Evolutionary conservation across 2,888 invertebrate genomes (phyloP).

Genomic region (Globia sparganii): DNA sequence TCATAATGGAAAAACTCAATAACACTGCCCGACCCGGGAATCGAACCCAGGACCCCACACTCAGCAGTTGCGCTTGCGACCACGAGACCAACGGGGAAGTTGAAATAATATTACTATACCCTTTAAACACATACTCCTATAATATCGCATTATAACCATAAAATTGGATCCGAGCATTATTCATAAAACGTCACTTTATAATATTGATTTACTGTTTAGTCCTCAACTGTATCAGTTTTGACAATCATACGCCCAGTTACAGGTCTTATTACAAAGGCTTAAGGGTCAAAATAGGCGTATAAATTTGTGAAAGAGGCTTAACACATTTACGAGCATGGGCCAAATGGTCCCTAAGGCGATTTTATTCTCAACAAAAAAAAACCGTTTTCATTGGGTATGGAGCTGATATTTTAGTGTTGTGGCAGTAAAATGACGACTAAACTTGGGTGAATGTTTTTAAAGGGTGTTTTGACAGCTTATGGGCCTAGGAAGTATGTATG

Average conservation of each 20-base stretch:
- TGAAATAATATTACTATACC: neutral
- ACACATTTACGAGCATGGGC: constrained; percentile 62
- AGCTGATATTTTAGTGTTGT: constrained; percentile 55
- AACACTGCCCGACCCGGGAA: too few species aligned
- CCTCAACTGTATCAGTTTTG: constrained; percentile 41
- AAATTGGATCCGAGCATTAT: neutral
- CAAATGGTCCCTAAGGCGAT: constrained; percentile 69
- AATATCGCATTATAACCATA: neutral
- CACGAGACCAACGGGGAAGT: too few species aligned
- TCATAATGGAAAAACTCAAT: too few species aligned
- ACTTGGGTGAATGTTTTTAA: constrained; percentile 54
- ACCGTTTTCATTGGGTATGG: constrained; percentile 61
- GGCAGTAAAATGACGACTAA: constrained; percentile 44
- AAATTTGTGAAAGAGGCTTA: constrained; percentile 71
- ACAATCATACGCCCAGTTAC: constrained; percentile 41
- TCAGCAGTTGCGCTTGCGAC: too few species aligned
- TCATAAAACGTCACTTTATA: neutral
- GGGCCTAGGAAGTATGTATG: constrained; percentile 6
- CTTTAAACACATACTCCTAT: neutral
- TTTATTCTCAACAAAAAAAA: constrained; percentile 67
- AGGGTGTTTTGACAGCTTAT: constrained; percentile 55
- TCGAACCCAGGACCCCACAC: too few species aligned
- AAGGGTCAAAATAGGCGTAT: constrained; percentile 70
- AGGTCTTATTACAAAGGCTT: constrained; percentile 67
- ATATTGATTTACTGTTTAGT: constrained; percentile 47